These are phyloP conservation scores for Petromus typicus DNA, from an alignment of 2,113 vertebrate species.

Conservation along the genomic window DNA sequence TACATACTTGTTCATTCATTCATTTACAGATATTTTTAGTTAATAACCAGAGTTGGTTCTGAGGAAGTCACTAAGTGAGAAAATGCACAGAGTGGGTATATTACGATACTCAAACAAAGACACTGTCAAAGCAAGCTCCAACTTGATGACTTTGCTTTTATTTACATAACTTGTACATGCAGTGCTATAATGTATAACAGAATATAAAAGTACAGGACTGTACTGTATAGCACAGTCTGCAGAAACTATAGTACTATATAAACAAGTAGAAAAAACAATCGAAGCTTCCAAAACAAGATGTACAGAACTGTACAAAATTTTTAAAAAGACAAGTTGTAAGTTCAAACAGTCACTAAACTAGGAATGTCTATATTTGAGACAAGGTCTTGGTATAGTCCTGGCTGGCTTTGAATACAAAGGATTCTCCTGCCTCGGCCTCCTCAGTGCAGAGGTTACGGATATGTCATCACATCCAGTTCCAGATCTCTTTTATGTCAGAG, in stretches of 20 bases:
- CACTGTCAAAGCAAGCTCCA: not conserved
- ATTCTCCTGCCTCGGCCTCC: not conserved
- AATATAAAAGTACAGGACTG: not conserved
- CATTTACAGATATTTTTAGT: not conserved
- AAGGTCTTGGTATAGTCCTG: not conserved
- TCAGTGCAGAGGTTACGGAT: not conserved
- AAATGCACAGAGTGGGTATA: not conserved
- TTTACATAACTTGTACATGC: not conserved
- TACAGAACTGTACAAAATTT: not conserved
- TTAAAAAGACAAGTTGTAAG: not conserved
- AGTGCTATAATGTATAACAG: not conserved
- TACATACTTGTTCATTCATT: not conserved
- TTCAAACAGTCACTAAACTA: not conserved
- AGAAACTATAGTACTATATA: not conserved
- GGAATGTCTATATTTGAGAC: not conserved
- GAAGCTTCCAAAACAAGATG: not conserved
- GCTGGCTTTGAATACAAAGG: not conserved
- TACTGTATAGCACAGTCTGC: not conserved
- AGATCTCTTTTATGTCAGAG: constrained; percentile 35
- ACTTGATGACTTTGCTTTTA: not conserved
- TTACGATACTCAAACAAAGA: not conserved
- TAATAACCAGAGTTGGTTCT: not conserved
- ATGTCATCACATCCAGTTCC: not conserved
- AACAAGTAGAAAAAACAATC: not conserved
- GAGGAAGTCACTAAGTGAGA: not conserved